Evolutionary conservation across 1,140 invertebrate genomes (phyloP), one percentile per base, ranked within the genome.

Genomic region (Drosophila tsacasi): DNA sequence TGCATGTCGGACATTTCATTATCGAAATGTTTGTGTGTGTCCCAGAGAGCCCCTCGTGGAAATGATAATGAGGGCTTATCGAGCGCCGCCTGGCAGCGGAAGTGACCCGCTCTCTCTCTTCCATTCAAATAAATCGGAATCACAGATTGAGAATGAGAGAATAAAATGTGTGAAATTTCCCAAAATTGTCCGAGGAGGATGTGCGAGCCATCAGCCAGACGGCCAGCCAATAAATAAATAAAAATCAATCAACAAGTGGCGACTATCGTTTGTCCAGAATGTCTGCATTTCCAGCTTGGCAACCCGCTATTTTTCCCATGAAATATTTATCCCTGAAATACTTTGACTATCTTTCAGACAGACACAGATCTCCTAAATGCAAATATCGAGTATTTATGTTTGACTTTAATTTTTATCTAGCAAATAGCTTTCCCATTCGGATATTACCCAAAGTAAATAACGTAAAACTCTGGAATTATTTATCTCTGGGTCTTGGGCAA

Each of bases 51-150:
- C 64, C 55, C 50, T 60, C 44, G 52, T 44, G 40, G 65, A 85
- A 90, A 90, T 85, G 85, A 81, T 90, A 87, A 87, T 89, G 81
- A 81, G 84, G 85, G 84, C 84, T 89, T 89, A 89, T 89, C 84
- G 61, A 46, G 35, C 30, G 30, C 40, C 54, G 62, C 15, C 19
- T 23, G 27, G 19, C 19, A 46, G 44, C 67, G 69, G 71, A 80
- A 80, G 69, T 58, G 67, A 57, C 61, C 67, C 55, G 50, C 76
- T 77, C 44, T 32, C 35, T 55, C 32, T 35, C 52, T 55, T 12
- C 8, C 40, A 71, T 71, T 71, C 15, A 68, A 71, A 76, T 55
- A 73, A 76, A 63, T 63, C 57, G 49, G 46, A 74, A 59, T 60
- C 60, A 66, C 17, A 17, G 13, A 32, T 30, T 30, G 32, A 19